phyloP scores from a whole-genome alignment of 2,113 vertebrate species.

The Peromyscus polionotus region DNA sequence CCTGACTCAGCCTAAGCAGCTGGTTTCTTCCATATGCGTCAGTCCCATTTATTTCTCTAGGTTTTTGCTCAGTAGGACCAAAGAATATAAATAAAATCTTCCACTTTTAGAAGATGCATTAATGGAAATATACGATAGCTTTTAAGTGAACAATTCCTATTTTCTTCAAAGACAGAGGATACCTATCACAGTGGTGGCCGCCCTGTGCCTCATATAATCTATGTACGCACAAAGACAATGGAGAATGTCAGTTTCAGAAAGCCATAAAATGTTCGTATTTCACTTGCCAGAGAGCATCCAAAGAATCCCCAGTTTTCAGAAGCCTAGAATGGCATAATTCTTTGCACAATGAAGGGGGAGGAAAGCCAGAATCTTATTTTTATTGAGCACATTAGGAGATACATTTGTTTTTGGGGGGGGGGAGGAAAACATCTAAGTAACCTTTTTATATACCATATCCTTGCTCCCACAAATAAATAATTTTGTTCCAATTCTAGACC shows the following conservation, averaged over 20 bases:
- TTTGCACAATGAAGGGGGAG: neutral
- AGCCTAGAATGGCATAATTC: slow-evolving; percentile 31
- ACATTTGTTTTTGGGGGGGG: neutral
- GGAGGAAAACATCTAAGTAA: slow-evolving; percentile 10
- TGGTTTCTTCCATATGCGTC: neutral
- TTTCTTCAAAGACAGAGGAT: slow-evolving; percentile 55
- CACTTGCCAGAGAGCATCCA: slow-evolving; percentile 52
- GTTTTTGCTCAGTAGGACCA: slow-evolving; percentile 38
- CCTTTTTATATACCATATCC: neutral
- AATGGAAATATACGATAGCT: slow-evolving; percentile 13
- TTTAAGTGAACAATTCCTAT: slow-evolving; percentile 47
- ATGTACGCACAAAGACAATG: slow-evolving; percentile 34
- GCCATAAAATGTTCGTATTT: slow-evolving; percentile 63
- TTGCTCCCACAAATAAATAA: neutral
- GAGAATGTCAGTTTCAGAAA: slow-evolving; percentile 40
- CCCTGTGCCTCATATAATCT: slow-evolving; percentile 43
- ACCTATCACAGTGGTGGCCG: slow-evolving; percentile 53
- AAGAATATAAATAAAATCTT: slow-evolving; percentile 38
- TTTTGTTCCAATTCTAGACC: neutral
- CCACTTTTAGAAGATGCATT: slow-evolving; percentile 58
- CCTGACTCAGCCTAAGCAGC: neutral
- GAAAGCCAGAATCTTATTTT: slow-evolving; percentile 8
- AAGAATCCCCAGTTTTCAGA: slow-evolving; percentile 8
- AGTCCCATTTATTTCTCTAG: slow-evolving; percentile 14
- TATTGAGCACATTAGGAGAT: slow-evolving; percentile 50